A percentile compares a stretch with the other conserved stretches of the same genome.
Conservation (phyloP, 2,113 vertebrate genomes). For the Bagarius yarrelli region DNA sequence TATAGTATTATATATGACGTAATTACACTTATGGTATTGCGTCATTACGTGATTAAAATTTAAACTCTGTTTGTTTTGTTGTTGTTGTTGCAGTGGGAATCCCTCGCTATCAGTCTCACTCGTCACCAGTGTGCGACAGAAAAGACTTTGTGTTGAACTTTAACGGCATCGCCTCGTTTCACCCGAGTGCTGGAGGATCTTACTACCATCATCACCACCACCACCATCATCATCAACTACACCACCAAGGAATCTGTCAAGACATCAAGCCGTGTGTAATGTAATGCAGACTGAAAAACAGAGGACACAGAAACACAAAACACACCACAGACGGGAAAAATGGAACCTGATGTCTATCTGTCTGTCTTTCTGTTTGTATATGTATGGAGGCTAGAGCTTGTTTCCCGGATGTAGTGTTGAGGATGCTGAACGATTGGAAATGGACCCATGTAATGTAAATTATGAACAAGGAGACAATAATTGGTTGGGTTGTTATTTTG, state of each 20-base stretch:
- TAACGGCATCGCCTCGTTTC: conserved; percentile 90
- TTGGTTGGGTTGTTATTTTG: background rate
- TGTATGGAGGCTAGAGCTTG: background rate
- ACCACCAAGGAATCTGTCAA: conserved; percentile 89
- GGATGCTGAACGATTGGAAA: background rate
- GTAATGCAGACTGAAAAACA: conserved; percentile 56
- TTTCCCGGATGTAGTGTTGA: background rate
- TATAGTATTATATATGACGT: no score
- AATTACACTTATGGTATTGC: no score
- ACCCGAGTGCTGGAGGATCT: conserved; percentile 82
- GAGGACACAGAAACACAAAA: conserved; percentile 50
- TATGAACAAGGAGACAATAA: background rate
- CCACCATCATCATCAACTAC: conserved; percentile 72
- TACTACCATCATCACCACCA: conserved; percentile 75
- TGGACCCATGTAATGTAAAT: background rate
- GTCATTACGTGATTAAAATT: background rate
- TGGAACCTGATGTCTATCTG: background rate
- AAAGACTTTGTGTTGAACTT: conserved; percentile 96
- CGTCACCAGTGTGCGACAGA: conserved; percentile 86
- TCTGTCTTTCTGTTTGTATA: background rate
- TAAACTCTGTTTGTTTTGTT: background rate
- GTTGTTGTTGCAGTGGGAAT: conserved; percentile 81
- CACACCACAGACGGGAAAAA: background rate
- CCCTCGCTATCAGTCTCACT: conserved; percentile 87
- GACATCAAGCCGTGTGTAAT: conserved; percentile 97